Evolutionary conservation across 2,113 vertebrate genomes (phyloP).

Genomic region (Rattus rattus): DNA sequence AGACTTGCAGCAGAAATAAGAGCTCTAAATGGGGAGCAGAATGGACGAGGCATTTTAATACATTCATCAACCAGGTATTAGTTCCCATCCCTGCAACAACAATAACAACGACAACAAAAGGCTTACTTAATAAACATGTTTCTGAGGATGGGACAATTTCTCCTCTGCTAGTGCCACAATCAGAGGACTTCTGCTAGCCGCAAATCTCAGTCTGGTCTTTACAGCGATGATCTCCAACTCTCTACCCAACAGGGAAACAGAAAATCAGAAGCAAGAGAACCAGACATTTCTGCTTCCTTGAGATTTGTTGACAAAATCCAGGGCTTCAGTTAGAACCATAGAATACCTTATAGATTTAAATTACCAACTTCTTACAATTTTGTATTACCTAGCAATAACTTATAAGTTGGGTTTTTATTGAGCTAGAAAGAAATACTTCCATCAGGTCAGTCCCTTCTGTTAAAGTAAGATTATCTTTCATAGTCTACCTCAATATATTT

Average conservation of each 20-base stretch:
- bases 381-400: background rate
- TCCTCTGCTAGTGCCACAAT: background rate
- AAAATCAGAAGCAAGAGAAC: background rate
- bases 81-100: background rate
- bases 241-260: rapidly evolving
- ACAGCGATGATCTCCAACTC: background rate
- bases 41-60: background rate
- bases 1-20: background rate
- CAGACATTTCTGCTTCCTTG: background rate
- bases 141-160: background rate
- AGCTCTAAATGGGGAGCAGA: slow-evolving; percentile 9
- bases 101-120: background rate
- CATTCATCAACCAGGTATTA: background rate
- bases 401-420: background rate
- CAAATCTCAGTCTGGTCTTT: too few relatives aligned
- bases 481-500: background rate
- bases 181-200: too few relatives aligned
- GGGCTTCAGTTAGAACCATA: slow-evolving; percentile 12
- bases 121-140: background rate
- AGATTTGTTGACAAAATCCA: background rate
- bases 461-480: background rate
- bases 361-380: background rate
- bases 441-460: background rate
- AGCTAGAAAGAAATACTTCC: background rate
- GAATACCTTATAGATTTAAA: background rate